Conservation (phyloP, 2,888 invertebrate genomes). For the Dasypolia templi region DNA sequence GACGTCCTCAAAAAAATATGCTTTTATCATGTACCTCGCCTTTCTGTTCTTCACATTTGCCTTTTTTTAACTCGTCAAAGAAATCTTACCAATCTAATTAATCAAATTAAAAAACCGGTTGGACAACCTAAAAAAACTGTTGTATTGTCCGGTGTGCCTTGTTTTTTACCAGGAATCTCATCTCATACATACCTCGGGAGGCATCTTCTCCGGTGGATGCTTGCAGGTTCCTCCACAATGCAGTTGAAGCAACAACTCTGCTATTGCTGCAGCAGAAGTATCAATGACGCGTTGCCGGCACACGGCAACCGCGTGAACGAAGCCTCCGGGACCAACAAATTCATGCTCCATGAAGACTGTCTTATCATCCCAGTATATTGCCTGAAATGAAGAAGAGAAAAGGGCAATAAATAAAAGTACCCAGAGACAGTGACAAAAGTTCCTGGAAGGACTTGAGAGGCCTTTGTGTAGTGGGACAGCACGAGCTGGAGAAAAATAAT, state of each 20-base stretch:
- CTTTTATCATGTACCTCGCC: background rate
- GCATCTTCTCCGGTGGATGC: slow-evolving; percentile 83
- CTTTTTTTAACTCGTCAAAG: background rate
- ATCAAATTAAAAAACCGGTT: background rate
- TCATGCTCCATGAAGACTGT: slow-evolving; percentile 95
- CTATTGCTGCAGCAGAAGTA: slow-evolving; percentile 88
- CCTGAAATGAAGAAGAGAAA: slow-evolving; percentile 71
- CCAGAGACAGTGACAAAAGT: too few relatives aligned
- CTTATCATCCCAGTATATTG: slow-evolving; percentile 93
- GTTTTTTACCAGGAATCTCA: too few relatives aligned
- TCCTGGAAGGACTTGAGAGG: background rate
- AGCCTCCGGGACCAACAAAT: slow-evolving; percentile 94
- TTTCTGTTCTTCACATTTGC: background rate
- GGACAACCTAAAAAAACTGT: background rate
- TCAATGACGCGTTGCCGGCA: slow-evolving; percentile 91
- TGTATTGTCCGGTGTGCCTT: too few relatives aligned
- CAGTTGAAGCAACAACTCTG: slow-evolving; percentile 86
- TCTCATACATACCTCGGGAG: slow-evolving; percentile 76
- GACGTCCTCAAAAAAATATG: background rate
- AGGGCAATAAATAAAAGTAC: background rate
- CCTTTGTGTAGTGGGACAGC: background rate
- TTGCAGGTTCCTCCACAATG: slow-evolving; percentile 87
- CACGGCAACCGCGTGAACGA: slow-evolving; percentile 92
- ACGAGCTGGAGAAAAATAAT: background rate
- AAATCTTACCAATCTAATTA: background rate